Conservation (phyloP, 35 echinoderm and acorn worm species). For the Hemicentrotus pulcherrimus region DNA sequence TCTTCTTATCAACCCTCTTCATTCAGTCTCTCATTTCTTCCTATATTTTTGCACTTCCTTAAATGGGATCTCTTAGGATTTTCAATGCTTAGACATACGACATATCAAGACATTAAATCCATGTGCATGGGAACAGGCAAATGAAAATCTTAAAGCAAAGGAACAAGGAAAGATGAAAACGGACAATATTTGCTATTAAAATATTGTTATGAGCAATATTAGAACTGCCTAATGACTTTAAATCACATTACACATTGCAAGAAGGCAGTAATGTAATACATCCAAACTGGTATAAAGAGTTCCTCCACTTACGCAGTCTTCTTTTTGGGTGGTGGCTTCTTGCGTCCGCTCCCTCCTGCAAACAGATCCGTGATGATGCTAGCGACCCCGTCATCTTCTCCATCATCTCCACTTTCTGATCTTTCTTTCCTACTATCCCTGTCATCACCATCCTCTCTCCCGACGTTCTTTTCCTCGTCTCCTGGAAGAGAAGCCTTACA, state of each 20-base stretch:
- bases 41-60: too few relatives aligned
- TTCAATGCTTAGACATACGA: too few relatives aligned
- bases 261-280: neutral
- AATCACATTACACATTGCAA: neutral
- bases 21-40: too few relatives aligned
- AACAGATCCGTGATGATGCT: slow-evolving; percentile 40
- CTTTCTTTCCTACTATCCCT: neutral
- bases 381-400: neutral
- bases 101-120: too few relatives aligned
- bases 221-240: neutral
- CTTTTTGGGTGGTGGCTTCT: slow-evolving; percentile 39
- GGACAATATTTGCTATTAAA: neutral
- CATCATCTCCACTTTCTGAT: neutral
- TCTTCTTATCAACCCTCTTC: too few relatives aligned
- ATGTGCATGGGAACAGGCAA: too few relatives aligned
- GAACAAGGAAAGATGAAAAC: neutral
- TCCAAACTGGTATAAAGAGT: neutral
- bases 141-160: neutral
- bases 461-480: neutral
- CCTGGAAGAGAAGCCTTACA: neutral
- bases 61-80: too few relatives aligned
- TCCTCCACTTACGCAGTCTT: neutral
- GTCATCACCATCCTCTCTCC: neutral
- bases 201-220: neutral
- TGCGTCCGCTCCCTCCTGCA: neutral